Percentiles rank a stretch among this genome's conserved stretches.
Evolutionary conservation across 2,113 vertebrate species (phyloP).

Genomic region (Dendrocopos noguchii): DNA sequence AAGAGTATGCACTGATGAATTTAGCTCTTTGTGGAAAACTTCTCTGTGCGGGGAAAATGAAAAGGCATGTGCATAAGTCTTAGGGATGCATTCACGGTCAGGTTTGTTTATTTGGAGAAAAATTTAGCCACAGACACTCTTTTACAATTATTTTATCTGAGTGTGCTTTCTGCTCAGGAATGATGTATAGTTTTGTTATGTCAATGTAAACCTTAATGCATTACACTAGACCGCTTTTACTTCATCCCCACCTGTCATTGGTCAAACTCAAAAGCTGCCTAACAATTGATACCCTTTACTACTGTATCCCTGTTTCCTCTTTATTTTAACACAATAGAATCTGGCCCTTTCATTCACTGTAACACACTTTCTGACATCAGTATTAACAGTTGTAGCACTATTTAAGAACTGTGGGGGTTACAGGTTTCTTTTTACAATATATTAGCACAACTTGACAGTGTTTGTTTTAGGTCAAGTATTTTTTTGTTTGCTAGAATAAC

Average conservation of each 20-base stretch:
- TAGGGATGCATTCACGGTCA: neutral
- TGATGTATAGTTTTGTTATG: neutral
- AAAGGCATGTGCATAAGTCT: neutral
- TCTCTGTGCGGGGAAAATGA: neutral
- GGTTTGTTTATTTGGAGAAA: neutral
- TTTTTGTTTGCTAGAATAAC: neutral
- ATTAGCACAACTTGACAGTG: neutral
- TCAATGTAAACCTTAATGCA: neutral
- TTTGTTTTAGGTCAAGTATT: neutral
- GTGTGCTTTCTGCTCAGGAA: neutral
- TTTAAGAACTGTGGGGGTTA: neutral
- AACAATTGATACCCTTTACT: neutral
- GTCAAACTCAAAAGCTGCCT: neutral
- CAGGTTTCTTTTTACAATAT: neutral
- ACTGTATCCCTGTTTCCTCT: neutral
- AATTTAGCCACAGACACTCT: neutral
- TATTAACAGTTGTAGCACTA: neutral
- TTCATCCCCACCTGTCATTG: neutral
- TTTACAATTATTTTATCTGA: neutral
- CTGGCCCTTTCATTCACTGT: neutral
- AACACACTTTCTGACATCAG: neutral
- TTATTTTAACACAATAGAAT: neutral
- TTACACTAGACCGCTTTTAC: neutral
- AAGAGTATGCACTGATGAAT: constrained; percentile 26
- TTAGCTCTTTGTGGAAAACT: neutral